Evolutionary conservation across 1,140 invertebrate genomes (phyloP), one percentile per base, ranked within the genome.

Genomic region (Drosophila miranda): DNA sequence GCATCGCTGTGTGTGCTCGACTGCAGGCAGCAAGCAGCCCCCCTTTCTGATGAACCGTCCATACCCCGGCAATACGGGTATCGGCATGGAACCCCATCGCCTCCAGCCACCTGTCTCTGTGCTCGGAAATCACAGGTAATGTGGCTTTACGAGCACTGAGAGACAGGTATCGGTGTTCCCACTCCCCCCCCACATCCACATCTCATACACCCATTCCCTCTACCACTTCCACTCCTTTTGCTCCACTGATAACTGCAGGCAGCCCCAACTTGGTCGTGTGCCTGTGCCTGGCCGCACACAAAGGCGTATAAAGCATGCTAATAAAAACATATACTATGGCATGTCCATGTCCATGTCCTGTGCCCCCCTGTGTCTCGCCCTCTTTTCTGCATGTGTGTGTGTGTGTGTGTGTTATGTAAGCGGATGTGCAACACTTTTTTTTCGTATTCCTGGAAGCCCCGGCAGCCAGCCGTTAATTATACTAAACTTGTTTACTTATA

Each of bases 401-500:
- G 16, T 16, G 16, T 16, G 21, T 44, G 50, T 63, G 62, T 61
- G 45, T 71, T 80, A 78, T 80, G 81, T 86, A 87, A 86, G 82
- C 77, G 73, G 77, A 86, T 86, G 75, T 86, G 79, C 82, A 86
- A 81, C 81, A 86, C 73, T 74, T 75, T 74, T 57, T 51, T 54
- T 48, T 42, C 45, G 51, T 64, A 26, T 28, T 14, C 48, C 56
- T 16, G 62, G 55, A 66, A 34, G 43, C 58, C 44, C 19, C 57
- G 19, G 51, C 61, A 67, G 51, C 62, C 53, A 60, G 62, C 53
- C 81, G 81, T 81, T 86, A 82, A 87, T 86, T 81, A 86, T 78
- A 87, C 78, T 81, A 86, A 86, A 86, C 77, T 86, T 86, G 82
- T 86, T 86, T 86, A 87, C 81, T 78, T 86, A 81, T 81, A 61